Evolutionary conservation across 2,113 vertebrate genomes (phyloP), one percentile per base, ranked within the genome.

Genomic region (Callorhinus ursinus): DNA sequence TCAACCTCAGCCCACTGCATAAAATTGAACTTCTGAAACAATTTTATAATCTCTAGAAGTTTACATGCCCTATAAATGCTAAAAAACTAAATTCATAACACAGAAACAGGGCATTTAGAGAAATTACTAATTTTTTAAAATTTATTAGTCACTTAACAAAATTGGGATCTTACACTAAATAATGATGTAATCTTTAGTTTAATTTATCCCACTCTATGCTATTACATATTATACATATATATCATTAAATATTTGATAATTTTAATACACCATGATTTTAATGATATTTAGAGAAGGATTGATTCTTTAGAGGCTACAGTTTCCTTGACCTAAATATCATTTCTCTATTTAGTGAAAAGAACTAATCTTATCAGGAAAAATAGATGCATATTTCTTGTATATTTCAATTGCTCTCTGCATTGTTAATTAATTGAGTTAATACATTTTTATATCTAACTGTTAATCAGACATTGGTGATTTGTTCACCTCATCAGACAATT

Each of bases 121-220:
- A 83, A 95, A 82, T 83, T 7, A 88, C 72, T 76, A 69, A 77
- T 59, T 77, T 77, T 93, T 93, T 46, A 28, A 88, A 95, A 93
- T 67, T 74, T 5, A 90, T 42, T 11, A 81, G 33, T 69, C 79
- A 85, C 33, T 80, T 46, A 79, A 90, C 5, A 85, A 16, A 93
- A 24, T 63, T 80, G 26, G 42, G 26, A 49, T 77, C 42, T 26
- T 77, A 49, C 18, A 49, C 26, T 31, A 77, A 77, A 49, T 18
- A 77, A 49, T 77, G 24, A 69, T 36, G 4, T 15, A 94, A 59
- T 46, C 19, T 69, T 95, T 71, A 61, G 2, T 53, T 90, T 88
- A 59, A 93, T 83, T 67, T 85, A 59, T 74, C 59, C 31, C 31
- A 46, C 4, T 59, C 26, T 46, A 65, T 90, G 18, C 18, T 65